A percentile compares a stretch with the other conserved stretches of the same genome.
These are phyloP conservation scores for Haemorhous mexicanus DNA, from an alignment of 2,113 vertebrate species.

Conservation along the genomic window DNA sequence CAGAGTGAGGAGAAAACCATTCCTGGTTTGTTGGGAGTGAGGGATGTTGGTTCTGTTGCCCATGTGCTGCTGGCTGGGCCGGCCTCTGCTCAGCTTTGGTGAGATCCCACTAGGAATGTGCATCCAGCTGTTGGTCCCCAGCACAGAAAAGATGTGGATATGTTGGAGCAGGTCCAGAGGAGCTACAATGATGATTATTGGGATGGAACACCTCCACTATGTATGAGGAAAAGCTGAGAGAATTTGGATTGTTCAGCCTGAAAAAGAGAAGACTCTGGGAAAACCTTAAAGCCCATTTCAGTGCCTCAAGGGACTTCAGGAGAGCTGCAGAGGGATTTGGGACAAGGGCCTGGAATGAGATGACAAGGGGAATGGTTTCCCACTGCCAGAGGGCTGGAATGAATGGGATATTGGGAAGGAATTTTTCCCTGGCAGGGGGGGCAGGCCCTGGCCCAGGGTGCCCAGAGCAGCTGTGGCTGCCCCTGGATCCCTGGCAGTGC, in stretches of 20 bases:
- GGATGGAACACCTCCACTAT: neutral
- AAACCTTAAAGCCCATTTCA: neutral
- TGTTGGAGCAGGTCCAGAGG: neutral
- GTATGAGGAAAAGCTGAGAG: neutral
- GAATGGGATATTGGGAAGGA: neutral
- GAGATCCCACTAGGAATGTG: neutral
- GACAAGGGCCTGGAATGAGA: neutral
- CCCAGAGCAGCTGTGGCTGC: neutral
- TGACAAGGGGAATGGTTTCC: neutral
- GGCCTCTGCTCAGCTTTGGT: neutral
- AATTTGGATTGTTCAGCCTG: neutral
- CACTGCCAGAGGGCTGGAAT: neutral
- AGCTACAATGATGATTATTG: neutral
- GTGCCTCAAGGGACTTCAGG: neutral
- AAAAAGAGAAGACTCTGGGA: neutral
- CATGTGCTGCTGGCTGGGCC: fast-evolving
- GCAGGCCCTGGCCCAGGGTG: neutral
- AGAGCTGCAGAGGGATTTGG: neutral
- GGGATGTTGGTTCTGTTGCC: fast-evolving
- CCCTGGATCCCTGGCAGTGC: neutral
- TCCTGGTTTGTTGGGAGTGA: neutral
- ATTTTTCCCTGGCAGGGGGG: neutral
- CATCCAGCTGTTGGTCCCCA: neutral
- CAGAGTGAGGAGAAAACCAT: neutral
- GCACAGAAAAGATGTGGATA: neutral